Conservation (phyloP, 1,140 invertebrate species). For the Zaprionus camerounensis region DNA sequence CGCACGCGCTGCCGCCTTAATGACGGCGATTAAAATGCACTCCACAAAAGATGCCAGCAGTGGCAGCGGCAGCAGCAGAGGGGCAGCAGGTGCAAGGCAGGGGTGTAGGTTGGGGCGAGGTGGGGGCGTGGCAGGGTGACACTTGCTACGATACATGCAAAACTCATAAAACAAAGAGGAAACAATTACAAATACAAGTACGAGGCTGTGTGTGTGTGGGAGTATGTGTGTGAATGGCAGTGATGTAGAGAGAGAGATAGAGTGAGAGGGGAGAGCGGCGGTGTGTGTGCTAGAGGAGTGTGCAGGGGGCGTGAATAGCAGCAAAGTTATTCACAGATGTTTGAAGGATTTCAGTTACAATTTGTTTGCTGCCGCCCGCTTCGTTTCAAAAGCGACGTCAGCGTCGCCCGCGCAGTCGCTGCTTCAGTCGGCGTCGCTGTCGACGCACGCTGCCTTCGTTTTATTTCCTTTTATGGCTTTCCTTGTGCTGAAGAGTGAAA, state of each 20-base stretch:
- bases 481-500: slow-evolving; percentile 75
- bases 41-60: slow-evolving; percentile 34
- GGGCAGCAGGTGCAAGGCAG: slow-evolving; percentile 42
- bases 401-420: slow-evolving; percentile 9
- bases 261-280: neutral
- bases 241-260: neutral
- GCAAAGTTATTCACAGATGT: slow-evolving; percentile 63
- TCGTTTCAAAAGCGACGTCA: slow-evolving; percentile 53
- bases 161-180: slow-evolving; percentile 77
- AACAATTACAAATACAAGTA: slow-evolving; percentile 71
- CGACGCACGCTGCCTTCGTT: slow-evolving; percentile 48
- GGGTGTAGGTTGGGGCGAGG: neutral
- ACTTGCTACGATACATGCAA: slow-evolving; percentile 67
- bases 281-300: neutral
- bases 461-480: slow-evolving; percentile 76
- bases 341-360: slow-evolving; percentile 81
- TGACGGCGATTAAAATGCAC: slow-evolving; percentile 77
- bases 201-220: neutral
- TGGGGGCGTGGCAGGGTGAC: slow-evolving; percentile 46
- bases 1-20: slow-evolving; percentile 67
- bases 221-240: slow-evolving; percentile 23
- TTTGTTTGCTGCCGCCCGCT: slow-evolving; percentile 50
- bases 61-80: neutral
- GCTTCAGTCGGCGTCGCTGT: slow-evolving; percentile 12
- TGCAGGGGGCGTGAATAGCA: neutral